Base-by-base conservation (phyloP, 1,140 invertebrate genomes). In the Neuroterus valhalla region DNA sequence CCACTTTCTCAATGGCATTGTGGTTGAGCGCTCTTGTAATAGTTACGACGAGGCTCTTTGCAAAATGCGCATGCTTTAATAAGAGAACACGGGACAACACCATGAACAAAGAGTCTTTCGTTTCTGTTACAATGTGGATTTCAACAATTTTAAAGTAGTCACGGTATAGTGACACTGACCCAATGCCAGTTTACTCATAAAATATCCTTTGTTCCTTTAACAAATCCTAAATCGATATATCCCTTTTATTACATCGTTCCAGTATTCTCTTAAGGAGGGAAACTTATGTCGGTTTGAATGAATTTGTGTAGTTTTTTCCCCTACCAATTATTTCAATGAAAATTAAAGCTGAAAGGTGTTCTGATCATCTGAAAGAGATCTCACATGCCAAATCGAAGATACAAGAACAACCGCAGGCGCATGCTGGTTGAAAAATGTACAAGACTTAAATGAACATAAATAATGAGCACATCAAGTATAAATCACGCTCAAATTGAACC, bases 11-110 rank as follows among this genome's bases (percentile, higher is more conserved):
- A 31, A 62, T 62, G 26, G 55, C 21, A 62, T 62, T 62, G 55
- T 62, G 52, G 52, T 62, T 62, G 50, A 55, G 10, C 21, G 50
- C 14, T 55, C 50, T 14, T 55, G 23, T 38, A 38, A 62, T 23
- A 26, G 55, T 62, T 62, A 38, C 14, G 55, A 62, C 31, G 31
- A 62, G 12, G 12, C 55, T 14, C 55, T 62, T 62, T 62, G 55
- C 31, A 62, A 62, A 62, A 38, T 62, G 14, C 55, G 55, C 55
- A 62, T 62, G 55, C n/a, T 62, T 38, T 38, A 62, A 62, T 62
- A 31, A 62, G 55, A 26, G 26, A 62, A 62, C 55, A 62, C 21
- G 55, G 31, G 55, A 62, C 12, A 62, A 62, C 26, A 62, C 21
- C 23, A 62, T 15, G 26, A 62, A 62, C 55, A 62, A 62, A 55